phyloP scores from a whole-genome alignment of 2,888 invertebrate genomes.

The Meghimatium bilineatum region DNA sequence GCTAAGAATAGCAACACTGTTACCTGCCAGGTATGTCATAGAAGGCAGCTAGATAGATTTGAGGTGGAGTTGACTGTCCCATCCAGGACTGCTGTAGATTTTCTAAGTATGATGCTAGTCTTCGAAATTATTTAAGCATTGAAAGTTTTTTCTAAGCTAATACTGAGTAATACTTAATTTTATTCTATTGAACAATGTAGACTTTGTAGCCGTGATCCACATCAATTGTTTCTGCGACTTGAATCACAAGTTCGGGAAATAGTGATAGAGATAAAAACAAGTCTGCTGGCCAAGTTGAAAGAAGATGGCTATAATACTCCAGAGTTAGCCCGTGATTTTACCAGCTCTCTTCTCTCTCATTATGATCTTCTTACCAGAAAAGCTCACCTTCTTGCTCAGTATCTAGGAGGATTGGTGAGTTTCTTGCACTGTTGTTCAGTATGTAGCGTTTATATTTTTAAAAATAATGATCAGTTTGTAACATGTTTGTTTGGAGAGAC shows the following conservation, averaged over 20 bases:
- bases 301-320: conserved; percentile 78
- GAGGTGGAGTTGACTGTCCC: no score
- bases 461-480: no score
- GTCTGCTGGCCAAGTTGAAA: conserved; percentile 79
- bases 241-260: conserved; percentile 83
- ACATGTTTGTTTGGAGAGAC: no score
- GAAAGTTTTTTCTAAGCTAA: not conserved
- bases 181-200: conserved; percentile 56
- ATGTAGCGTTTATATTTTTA: not conserved
- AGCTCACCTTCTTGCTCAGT: conserved; percentile 80
- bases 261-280: conserved; percentile 82
- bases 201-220: conserved; percentile 80
- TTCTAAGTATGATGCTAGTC: no score
- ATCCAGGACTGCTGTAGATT: no score
- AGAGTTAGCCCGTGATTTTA: conserved; percentile 80
- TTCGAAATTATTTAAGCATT: no score
- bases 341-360: conserved; percentile 81
- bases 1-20: no score
- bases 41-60: no score
- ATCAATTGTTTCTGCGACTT: conserved; percentile 82
- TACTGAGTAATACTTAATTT: not conserved
- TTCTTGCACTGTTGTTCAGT: not conserved
- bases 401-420: conserved; percentile 80
- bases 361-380: conserved; percentile 83
- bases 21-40: no score